Conservation (phyloP, 2,797 vertebrate species). For the Hippoglossus hippoglossus region DNA sequence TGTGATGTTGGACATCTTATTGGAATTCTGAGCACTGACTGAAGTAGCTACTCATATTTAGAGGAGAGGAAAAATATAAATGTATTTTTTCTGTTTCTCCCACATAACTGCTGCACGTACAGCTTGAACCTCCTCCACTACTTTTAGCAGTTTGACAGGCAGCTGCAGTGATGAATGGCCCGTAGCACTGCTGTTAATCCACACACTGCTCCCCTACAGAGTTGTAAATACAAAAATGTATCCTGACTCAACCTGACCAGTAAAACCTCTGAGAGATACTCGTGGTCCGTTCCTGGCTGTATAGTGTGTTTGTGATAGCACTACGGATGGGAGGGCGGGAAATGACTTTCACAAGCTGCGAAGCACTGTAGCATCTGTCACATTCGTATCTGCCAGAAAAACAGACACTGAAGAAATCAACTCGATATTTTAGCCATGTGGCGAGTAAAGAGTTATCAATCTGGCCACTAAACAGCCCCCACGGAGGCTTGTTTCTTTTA, state of each 20-base stretch:
- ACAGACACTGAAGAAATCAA: conserved; percentile 41
- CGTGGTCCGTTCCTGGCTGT: conserved; percentile 28
- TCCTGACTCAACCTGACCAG: conserved; percentile 29
- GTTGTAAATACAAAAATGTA: conserved; percentile 45
- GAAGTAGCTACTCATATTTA: conserved; percentile 12
- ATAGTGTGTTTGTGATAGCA: conserved; percentile 15
- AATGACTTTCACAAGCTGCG: conserved; percentile 67
- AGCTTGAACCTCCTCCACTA: conserved; percentile 29
- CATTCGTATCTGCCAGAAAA: conserved; percentile 50
- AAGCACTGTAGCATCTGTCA: conserved; percentile 64
- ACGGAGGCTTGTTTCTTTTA: background rate
- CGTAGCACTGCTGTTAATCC: conserved; percentile 20
- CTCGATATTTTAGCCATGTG: conserved; percentile 35
- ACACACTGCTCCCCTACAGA: conserved; percentile 8
- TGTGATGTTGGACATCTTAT: conserved; percentile 52
- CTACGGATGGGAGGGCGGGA: conserved; percentile 63
- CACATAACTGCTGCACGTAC: conserved; percentile 13
- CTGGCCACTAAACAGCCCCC: conserved; percentile 21
- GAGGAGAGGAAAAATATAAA: too few relatives aligned
- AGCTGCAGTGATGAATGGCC: conserved; percentile 33
- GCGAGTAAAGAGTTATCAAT: conserved; percentile 19
- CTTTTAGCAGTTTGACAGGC: conserved; percentile 45
- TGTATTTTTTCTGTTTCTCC: background rate
- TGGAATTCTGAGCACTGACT: conserved; percentile 29
- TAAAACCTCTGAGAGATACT: conserved; percentile 18